Evolutionary conservation across 2,797 vertebrate genomes (phyloP).

Genomic region (Pseudomugil gertrudae): DNA sequence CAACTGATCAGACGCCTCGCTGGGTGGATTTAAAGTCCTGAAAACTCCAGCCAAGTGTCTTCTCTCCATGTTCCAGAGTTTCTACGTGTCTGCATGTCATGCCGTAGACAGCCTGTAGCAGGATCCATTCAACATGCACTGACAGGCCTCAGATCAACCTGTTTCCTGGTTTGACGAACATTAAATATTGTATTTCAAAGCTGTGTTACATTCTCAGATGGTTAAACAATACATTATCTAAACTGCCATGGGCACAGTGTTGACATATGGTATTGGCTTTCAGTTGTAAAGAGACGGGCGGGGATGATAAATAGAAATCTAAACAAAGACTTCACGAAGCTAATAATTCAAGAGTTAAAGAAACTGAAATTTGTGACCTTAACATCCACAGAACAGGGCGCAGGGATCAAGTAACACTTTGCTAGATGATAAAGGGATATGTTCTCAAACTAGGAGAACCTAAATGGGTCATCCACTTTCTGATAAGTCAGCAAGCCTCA

Average conservation of each 20-base stretch:
- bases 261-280: constrained; percentile 50
- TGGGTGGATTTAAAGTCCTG: neutral
- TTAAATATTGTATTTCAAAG: constrained; percentile 4
- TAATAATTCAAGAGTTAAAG: neutral
- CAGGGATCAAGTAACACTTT: constrained; percentile 19
- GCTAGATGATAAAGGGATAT: neutral
- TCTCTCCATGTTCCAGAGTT: constrained; percentile 28
- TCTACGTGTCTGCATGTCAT: constrained; percentile 1
- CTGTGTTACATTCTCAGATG: constrained; percentile 41
- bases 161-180: constrained; percentile 9
- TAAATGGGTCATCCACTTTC: constrained; percentile 28
- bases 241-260: constrained; percentile 44
- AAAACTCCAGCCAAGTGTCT: constrained; percentile 13
- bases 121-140: constrained; percentile 3
- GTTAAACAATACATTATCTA: constrained; percentile 34
- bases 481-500: constrained; percentile 9
- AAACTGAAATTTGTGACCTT: neutral
- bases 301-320: constrained; percentile 49
- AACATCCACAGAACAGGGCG: neutral
- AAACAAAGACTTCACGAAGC: constrained; percentile 33
- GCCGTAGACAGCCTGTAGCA: constrained; percentile 6
- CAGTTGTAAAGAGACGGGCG: constrained; percentile 46
- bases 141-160: constrained; percentile 23
- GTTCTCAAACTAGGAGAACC: constrained; percentile 18
- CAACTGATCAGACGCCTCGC: neutral